phyloP scores from a whole-genome alignment of 2,797 vertebrate species.

The Typhlichthys subterraneus region DNA sequence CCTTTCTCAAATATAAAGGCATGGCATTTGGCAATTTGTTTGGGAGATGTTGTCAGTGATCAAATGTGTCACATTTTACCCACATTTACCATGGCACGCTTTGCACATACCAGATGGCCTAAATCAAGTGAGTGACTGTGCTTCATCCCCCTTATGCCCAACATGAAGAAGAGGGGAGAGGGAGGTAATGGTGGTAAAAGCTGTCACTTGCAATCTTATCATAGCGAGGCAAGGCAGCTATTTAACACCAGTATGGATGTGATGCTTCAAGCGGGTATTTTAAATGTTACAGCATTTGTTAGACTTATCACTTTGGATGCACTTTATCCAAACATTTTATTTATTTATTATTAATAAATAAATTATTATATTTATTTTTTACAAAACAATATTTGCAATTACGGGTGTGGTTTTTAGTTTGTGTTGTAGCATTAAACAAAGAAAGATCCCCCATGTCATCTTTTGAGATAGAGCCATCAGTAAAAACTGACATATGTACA shows the following conservation, averaged over 20 bases:
- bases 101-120: constrained; percentile 48
- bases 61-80: constrained; percentile 28
- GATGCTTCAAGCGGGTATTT: constrained; percentile 19
- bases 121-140: constrained; percentile 45
- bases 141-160: constrained; percentile 55
- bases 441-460: constrained; percentile 30
- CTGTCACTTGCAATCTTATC: constrained; percentile 44
- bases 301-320: constrained; percentile 13
- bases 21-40: constrained; percentile 16
- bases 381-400: not conserved
- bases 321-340: too few relatives aligned
- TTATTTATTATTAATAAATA: too few relatives aligned
- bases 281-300: constrained; percentile 28
- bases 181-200: constrained; percentile 33
- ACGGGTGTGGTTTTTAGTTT: constrained; percentile 1
- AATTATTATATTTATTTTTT: too few relatives aligned
- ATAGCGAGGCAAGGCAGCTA: constrained; percentile 17
- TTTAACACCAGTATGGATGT: constrained; percentile 31
- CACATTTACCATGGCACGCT: constrained; percentile 48
- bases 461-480: constrained; percentile 39
- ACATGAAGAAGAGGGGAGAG: constrained; percentile 36
- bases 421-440: constrained; percentile 32
- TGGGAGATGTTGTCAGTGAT: constrained; percentile 18
- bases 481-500: constrained; percentile 14
- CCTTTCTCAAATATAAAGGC: constrained; percentile 34